Conservation (phyloP, 2,797 vertebrate species). For the Hyperoplus lanceolatus region DNA sequence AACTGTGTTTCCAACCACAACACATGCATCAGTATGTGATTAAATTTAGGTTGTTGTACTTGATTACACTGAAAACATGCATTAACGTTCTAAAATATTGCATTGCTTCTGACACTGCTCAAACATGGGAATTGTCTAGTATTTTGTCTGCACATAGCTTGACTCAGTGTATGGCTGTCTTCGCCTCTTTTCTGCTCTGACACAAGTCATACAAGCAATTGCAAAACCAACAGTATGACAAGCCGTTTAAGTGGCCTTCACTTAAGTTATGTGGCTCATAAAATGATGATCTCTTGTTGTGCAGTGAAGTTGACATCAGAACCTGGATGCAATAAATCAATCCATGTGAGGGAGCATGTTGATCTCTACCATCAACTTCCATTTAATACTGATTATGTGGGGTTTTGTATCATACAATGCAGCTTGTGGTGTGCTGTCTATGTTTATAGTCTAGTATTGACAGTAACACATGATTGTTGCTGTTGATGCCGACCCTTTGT, state of each 20-base stretch:
- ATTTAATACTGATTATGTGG: constrained; percentile 9
- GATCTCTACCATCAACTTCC: neutral
- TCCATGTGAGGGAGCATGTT: neutral
- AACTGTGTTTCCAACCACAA: constrained; percentile 1
- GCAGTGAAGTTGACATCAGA: neutral
- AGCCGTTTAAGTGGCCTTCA: constrained; percentile 27
- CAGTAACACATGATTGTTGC: neutral
- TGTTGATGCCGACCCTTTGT: neutral
- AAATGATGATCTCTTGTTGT: constrained; percentile 9
- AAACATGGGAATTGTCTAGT: constrained; percentile 1
- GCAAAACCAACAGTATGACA: constrained; percentile 18
- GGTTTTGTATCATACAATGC: constrained; percentile 6
- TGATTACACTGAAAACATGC: neutral
- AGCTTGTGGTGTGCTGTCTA: neutral
- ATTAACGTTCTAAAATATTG: neutral
- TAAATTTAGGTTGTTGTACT: neutral
- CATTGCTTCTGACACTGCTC: neutral
- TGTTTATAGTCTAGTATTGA: constrained; percentile 15
- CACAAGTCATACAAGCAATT: constrained; percentile 17
- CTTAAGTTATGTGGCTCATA: constrained; percentile 11
- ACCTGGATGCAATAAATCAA: constrained; percentile 5
- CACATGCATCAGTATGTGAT: neutral
- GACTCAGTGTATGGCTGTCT: constrained; percentile 25
- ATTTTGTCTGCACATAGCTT: constrained; percentile 9
- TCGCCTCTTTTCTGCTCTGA: constrained; percentile 3